Evolutionary conservation across 2,113 vertebrate genomes (phyloP), one percentile per base, ranked within the genome.

Genomic region (Argyrosomus japonicus): DNA sequence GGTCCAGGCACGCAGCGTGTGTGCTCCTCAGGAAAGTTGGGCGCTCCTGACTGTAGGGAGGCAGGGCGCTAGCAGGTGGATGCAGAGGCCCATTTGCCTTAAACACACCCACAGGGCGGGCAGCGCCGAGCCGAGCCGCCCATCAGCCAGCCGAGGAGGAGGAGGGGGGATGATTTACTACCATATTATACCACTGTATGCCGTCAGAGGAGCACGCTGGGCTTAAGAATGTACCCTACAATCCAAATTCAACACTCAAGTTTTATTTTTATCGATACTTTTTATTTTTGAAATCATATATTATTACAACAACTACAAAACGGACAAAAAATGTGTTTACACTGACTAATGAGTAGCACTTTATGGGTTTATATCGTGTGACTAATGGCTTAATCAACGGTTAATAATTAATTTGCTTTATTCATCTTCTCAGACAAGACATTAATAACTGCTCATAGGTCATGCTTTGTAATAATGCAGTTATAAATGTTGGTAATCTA

Each of bases 61-160:
- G 89, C 84, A 76, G 84, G 72, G 90, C 85, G 90, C 87, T 78
- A 94, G 95, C 95, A 96, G 95, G 95, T 96, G 95, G 94, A 96
- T 95, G 95, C 91, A 87, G 78, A 79, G 85, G 60, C 81, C 71
- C 53, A 79, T 85, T 88, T 69, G 86, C 75, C 69, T 87, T 86
- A 43, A 84, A 83, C 89, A 94, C 94, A 91, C 95, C 94, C 91
- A 93, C 70, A 56, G 89, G 93, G 95, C 93, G 95, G 93, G 86
- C 89, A 76, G 76, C 83, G 67, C 60, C 14, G 75, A 88, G 74
- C 72, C 80, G 90, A 77, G 60, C 91, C 92, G 90, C 93, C 93
- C 90, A 60, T 85, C 88, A 62, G 63, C 19, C 81, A 2, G 75
- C 57, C 50, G n/a, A 48, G 50, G 74, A 14, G 12, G 17, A 2